Base-by-base conservation (phyloP, 2,888 invertebrate species). In the Epinotia brunnichana region DNA sequence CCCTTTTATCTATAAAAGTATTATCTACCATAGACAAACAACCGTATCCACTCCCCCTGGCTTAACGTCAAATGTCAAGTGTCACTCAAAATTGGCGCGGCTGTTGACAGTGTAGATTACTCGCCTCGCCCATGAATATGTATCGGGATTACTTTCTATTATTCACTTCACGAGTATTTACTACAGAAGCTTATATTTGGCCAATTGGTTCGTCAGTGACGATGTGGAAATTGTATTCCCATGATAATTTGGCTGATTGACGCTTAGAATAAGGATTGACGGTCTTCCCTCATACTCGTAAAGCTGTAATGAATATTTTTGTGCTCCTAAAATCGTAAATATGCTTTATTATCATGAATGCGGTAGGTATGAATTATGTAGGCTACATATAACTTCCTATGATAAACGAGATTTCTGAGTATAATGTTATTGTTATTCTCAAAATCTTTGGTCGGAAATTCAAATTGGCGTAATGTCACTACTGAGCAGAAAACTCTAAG, bases 61-160 rank as follows among this genome's bases (percentile, higher is more conserved):
- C 90, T 90, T 87, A 86, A 74, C 79, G 78, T 79, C 76, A 76
- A 84, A 91, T 85, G 92, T 93, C 92, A 93, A 93, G 92, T 92
- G 92, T 92, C 92, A 92, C 90, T 92, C 92, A 88, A 83, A 82
- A 82, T 82, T 77, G 79, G 78, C 81, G 83, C 78, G 79, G 78
- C 75, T 90, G 90, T 92, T 91, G 91, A 91, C 90, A 82, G 62
- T 78, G 76, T 79, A 83, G 91, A 89, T 91, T 88, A 89, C 74
- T 76, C 72, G n/a, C n/a, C n/a, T n/a, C n/a, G 48, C 54, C 7
- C 66, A 70, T 66, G 66, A 66, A 66, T 69, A 66, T 63, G 73
- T 60, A 53, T 70, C 39, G 57, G 51, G 68, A 69, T 70, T 70
- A 70, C 39, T 35, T 56, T 66, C 54, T 61, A 48, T 54, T 64